phyloP scores from a whole-genome alignment of 2,113 vertebrate species.

The Dipodomys merriami region DNA sequence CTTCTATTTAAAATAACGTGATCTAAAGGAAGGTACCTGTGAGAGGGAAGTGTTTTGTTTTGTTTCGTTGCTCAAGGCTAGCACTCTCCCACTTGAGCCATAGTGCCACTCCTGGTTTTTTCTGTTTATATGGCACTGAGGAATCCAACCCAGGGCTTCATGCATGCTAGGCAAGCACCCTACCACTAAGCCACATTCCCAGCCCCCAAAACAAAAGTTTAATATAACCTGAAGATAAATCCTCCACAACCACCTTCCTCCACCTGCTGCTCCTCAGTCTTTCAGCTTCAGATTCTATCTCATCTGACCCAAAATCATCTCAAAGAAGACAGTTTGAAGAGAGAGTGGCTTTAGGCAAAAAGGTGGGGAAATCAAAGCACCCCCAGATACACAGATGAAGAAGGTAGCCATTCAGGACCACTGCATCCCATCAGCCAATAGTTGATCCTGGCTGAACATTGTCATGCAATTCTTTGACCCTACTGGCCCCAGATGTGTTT shows the following conservation, averaged over 20 bases:
- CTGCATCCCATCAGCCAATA: not conserved
- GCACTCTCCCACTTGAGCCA: too few species aligned
- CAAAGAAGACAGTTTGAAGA: not conserved
- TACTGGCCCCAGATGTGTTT: not conserved
- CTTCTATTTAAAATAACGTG: not conserved
- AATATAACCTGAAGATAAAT: not conserved
- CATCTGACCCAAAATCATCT: not conserved
- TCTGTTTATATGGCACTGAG: too few species aligned
- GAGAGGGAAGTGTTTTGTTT: not conserved
- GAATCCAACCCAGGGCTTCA: too few species aligned
- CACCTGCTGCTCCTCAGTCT: not conserved
- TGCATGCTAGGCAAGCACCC: too few species aligned
- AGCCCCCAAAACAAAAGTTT: not conserved
- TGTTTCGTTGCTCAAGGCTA: too few species aligned
- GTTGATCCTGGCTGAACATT: not conserved
- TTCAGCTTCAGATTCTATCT: not conserved
- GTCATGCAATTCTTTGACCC: not conserved
- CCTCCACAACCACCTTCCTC: not conserved
- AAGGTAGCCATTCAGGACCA: not conserved
- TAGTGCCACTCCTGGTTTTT: too few species aligned
- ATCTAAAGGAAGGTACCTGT: not conserved
- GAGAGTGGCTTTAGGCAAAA: not conserved
- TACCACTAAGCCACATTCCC: too few species aligned
- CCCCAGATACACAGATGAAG: not conserved
- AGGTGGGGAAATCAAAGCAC: not conserved